phyloP scores from a whole-genome alignment of 2,113 vertebrate species.

The Oreochromis niloticus region DNA sequence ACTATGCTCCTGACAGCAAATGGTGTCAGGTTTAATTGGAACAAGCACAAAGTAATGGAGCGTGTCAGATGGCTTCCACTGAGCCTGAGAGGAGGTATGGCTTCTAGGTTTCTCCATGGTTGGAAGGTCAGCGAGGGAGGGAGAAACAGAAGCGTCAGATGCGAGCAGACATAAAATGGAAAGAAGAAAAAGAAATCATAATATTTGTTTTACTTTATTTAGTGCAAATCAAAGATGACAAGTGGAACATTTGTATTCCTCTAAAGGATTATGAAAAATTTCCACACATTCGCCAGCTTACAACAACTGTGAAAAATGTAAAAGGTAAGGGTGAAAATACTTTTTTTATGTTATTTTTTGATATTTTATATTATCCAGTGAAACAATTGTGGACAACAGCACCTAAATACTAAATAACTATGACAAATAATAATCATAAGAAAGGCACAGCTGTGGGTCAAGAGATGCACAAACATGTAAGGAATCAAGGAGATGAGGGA shows the following conservation, averaged over 20 bases:
- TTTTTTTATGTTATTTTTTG: neutral
- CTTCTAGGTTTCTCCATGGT: conserved; percentile 32
- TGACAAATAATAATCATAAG: neutral
- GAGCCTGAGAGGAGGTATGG: conserved; percentile 33
- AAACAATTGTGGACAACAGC: neutral
- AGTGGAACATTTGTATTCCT: neutral
- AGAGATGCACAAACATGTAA: neutral
- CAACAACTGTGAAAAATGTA: neutral
- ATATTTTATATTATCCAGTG: neutral
- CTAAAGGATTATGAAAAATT: neutral
- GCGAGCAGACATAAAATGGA: neutral
- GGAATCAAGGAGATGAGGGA: neutral
- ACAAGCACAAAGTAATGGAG: conserved; percentile 71
- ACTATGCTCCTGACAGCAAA: conserved; percentile 64
- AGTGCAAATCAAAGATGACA: neutral
- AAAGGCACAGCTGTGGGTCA: neutral
- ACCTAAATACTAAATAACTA: neutral
- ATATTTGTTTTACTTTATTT: neutral
- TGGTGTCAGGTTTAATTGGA: conserved; percentile 73
- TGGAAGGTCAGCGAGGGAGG: conserved; percentile 14
- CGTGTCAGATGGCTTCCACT: conserved; percentile 60
- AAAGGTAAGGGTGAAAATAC: neutral
- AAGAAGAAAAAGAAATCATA: neutral
- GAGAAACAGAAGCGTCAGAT: neutral
- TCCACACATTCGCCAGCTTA: neutral